Base-by-base conservation (phyloP, 2,888 invertebrate genomes). In the Teleogryllus oceanicus region DNA sequence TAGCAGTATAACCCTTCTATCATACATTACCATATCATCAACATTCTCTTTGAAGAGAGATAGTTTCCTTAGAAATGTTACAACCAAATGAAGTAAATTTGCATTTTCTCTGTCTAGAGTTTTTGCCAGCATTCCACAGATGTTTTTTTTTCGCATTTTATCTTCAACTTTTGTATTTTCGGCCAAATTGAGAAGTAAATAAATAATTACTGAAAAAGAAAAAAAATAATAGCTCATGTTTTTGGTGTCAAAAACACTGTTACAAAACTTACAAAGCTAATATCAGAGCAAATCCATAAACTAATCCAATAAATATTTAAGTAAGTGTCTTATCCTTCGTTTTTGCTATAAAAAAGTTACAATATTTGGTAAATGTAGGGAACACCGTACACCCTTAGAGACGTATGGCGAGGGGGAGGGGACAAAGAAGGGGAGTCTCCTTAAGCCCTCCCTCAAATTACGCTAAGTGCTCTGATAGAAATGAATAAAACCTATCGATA, bases 11-110 rank as follows among this genome's bases (percentile, higher is more conserved):
- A 79, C 24, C 3, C 24, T 24, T 24, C 24, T 24, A 24, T 24
- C 24, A 24, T 24, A 3, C 82, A 84, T 86, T 85, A 91, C 91
- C 97, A 99, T 97, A 82, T 93, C 92, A 85, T 95, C 94, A 88
- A 97, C 97, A 87, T 99, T 99, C 87, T 97, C 97, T 79, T 93
- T 91, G 88, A 96, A 98, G 84, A 98, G 93, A 10, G 97, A 97
- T 24, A 99, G 89, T 87, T 98, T 99, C 87, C 97, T 96, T 77
- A 99, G 89, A 87, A 99, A 99, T 49, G 96, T 96, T 24, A 97
- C 92, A 78, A 96, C 95, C 80, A 98, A 90, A 85, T 96, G 94
- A 76, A 98, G 90, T 50, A 98, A 90, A 87, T 98, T 97, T 82
- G 93, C 92, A 87, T 96, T 96, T 84, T 95, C 94, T 82, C 98